These are phyloP conservation scores for Brevimyrus niger DNA, from an alignment of 2,113 vertebrate genomes.

Conservation along the genomic window DNA sequence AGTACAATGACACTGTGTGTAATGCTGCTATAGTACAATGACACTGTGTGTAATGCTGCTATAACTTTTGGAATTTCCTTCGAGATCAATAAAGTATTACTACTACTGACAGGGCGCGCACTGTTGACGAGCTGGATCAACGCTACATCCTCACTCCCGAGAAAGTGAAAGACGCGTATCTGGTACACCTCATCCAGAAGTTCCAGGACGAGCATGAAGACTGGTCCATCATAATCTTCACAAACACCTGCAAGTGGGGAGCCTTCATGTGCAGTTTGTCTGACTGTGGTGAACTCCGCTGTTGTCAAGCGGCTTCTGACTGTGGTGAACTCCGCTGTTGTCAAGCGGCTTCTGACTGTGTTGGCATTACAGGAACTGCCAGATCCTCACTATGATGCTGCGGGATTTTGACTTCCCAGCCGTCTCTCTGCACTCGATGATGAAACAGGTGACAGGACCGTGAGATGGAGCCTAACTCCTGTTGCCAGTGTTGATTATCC, in stretches of 20 bases:
- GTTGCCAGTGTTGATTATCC: neutral
- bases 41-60: too few relatives aligned
- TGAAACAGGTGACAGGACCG: conserved; percentile 78
- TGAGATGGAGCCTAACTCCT: accelerated
- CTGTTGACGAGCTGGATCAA: conserved; percentile 84
- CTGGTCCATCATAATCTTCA: conserved; percentile 92
- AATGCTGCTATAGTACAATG: neutral
- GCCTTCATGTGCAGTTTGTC: neutral
- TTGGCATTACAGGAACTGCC: conserved; percentile 70
- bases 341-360: conserved; percentile 16
- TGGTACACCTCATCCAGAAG: conserved; percentile 84
- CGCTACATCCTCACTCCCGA: conserved; percentile 83
- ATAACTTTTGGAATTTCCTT: too few relatives aligned
- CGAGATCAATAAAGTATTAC: too few relatives aligned
- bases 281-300: neutral
- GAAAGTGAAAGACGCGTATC: conserved; percentile 82
- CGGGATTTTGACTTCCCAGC: conserved; percentile 75
- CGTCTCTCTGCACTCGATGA: conserved; percentile 86
- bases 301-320: conserved; percentile 13
- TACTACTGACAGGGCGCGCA: conserved; percentile 61
- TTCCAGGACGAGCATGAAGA: conserved; percentile 82
- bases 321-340: neutral
- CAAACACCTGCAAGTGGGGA: conserved; percentile 93
- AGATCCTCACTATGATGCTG: conserved; percentile 92
- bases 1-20: neutral